Evolutionary conservation across 2,888 invertebrate species (phyloP), one percentile per base, ranked within the genome.

Genomic region (Cybosia mesomella): DNA sequence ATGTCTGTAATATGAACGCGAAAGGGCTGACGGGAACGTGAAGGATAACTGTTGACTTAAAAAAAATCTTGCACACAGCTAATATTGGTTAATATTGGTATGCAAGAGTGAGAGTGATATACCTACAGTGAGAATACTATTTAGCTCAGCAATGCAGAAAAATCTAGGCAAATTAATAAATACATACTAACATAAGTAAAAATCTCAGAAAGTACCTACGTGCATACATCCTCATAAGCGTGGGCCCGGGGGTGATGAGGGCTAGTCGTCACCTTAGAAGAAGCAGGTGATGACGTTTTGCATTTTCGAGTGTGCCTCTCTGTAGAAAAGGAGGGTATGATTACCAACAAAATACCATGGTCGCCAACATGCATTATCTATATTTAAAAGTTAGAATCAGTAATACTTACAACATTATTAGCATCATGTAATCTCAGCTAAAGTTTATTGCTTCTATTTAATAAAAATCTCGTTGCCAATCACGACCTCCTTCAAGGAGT

Each of bases 401-500:
- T 49, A 49, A n/a, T 49, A 49, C n/a, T n/a, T 49, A 49, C 1
- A n/a, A 49, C n/a, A n/a, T 49, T 49, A 49, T 49, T n/a, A 49
- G 49, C n/a, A n/a, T 43, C 43, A 18, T 18, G 18, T 18, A 43
- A 43, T 18, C 39, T 39, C 0, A 39, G 39, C 15, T 3, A 39
- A 39, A 15, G 18, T 18, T 58, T 34, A 58, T 58, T 58, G 32
- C 34, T 34, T 58, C 21, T 21, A n/a, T 58, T 58, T 58, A 13
- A n/a, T 58, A 11, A 21, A 58, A 34, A 34, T 58, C 58, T 36
- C 34, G 21, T 34, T 58, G 5, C 34, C 58, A 58, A 21, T 32
- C 58, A 58, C 32, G 13, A 58, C 7, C 13, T 34, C 58, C 49
- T n/a, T 34, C 58, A 34, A 58, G 34, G 13, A 13, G 58, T 21